Conservation (phyloP, 2,113 vertebrate species). For the Corvus hawaiiensis region DNA sequence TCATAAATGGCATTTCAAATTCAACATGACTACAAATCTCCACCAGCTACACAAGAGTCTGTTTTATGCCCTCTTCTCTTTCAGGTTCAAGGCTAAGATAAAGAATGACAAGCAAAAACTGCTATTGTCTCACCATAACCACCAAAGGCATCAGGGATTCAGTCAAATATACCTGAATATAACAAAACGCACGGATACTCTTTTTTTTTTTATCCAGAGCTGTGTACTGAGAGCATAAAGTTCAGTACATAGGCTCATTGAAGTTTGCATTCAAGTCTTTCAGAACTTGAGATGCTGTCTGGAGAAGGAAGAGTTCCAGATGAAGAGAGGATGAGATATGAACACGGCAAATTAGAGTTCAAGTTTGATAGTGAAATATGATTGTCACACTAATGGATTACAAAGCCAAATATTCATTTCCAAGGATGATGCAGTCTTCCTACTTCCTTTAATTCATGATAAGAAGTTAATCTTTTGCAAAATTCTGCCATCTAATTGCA, state of each 20-base stretch:
- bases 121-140: neutral
- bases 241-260: neutral
- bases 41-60: neutral
- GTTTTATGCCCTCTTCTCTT: neutral
- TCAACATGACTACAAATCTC: neutral
- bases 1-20: neutral
- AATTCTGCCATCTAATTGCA: conserved; percentile 11
- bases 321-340: neutral
- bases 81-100: neutral
- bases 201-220: neutral
- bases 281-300: neutral
- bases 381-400: neutral
- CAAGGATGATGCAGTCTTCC: neutral
- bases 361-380: neutral
- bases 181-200: neutral
- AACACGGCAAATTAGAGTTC: neutral
- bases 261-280: neutral
- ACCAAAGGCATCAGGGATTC: neutral
- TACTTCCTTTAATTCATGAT: neutral
- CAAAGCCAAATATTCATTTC: neutral
- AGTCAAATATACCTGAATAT: neutral
- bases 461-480: neutral
- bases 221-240: neutral
- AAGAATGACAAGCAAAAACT: neutral
- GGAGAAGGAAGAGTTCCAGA: neutral